These are phyloP conservation scores for Eulemur rubriventer DNA, from an alignment of 2,797 vertebrate species.

Conservation along the genomic window DNA sequence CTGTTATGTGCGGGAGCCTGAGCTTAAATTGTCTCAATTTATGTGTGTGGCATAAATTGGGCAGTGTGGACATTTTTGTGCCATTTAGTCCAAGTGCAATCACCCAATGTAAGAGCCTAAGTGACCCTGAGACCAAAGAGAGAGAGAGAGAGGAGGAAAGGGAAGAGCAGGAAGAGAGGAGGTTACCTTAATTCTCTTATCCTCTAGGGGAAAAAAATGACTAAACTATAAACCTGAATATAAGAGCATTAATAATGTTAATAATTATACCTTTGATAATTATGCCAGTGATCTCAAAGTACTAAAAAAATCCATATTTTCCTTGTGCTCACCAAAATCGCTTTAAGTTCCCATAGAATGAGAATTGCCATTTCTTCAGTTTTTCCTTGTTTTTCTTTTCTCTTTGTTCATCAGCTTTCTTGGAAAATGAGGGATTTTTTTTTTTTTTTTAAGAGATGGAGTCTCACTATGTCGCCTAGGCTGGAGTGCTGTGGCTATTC, in stretches of 20 bases:
- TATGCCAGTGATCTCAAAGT: background rate
- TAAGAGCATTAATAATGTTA: background rate
- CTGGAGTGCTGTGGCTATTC: background rate
- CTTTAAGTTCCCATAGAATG: background rate
- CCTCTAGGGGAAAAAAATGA: background rate
- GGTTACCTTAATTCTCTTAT: constrained; percentile 40
- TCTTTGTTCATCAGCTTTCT: constrained; percentile 41
- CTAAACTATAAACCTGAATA: background rate
- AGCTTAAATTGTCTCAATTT: background rate
- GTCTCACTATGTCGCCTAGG: background rate
- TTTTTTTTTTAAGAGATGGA: background rate
- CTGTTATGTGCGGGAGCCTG: background rate
- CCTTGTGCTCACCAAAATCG: background rate
- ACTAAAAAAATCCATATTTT: background rate
- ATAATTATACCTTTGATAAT: constrained; percentile 31
- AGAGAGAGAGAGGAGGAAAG: background rate
- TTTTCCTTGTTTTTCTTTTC: constrained; percentile 12
- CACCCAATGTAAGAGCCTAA: background rate
- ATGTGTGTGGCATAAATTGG: background rate
- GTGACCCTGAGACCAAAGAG: background rate
- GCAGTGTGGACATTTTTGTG: background rate
- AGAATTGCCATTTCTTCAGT: background rate
- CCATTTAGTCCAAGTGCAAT: background rate
- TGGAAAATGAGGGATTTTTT: background rate
- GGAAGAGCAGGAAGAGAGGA: background rate